phyloP scores from a whole-genome alignment of 1,140 invertebrate genomes.

The Bursaphelenchus mucronatus region DNA sequence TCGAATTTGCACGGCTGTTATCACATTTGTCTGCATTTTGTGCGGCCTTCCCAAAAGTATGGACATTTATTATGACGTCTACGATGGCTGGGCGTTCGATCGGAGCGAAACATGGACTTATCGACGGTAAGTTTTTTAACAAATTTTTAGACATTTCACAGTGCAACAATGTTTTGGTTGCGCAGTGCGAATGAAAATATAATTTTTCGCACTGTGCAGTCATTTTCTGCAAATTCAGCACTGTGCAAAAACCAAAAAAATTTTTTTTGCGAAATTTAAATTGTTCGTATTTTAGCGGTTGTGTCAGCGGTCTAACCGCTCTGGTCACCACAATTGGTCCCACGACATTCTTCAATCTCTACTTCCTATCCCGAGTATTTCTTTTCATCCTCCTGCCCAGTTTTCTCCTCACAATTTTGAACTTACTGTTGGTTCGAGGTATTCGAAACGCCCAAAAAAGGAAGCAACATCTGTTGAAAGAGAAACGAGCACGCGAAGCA shows the following conservation, averaged over 20 bases:
- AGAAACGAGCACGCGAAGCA: constrained; percentile 75
- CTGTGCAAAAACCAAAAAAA: neutral
- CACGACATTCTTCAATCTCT: constrained; percentile 57
- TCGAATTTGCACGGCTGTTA: constrained; percentile 51
- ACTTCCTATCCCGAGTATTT: constrained; percentile 74
- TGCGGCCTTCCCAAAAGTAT: constrained; percentile 58
- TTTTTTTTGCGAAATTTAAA: neutral
- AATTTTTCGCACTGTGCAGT: too few species aligned
- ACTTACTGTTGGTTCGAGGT: constrained; percentile 77
- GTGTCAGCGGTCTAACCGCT: constrained; percentile 39
- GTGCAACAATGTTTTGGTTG: too few species aligned
- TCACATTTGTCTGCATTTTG: constrained; percentile 50
- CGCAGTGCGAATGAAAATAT: too few species aligned
- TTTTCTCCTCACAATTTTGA: constrained; percentile 79
- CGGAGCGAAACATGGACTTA: constrained; percentile 40
- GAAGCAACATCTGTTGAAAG: constrained; percentile 60
- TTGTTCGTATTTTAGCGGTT: constrained; percentile 36
- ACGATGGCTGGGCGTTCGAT: constrained; percentile 53
- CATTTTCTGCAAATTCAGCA: neutral
- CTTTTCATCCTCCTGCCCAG: constrained; percentile 86
- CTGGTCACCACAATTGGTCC: constrained; percentile 47
- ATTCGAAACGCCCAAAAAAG: constrained; percentile 76
- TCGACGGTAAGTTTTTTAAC: constrained; percentile 30
- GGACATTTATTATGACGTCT: constrained; percentile 51
- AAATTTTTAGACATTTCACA: constrained; percentile 10